Conservation (phyloP, 2,888 invertebrate genomes). For the Liposcelis brunnea region DNA sequence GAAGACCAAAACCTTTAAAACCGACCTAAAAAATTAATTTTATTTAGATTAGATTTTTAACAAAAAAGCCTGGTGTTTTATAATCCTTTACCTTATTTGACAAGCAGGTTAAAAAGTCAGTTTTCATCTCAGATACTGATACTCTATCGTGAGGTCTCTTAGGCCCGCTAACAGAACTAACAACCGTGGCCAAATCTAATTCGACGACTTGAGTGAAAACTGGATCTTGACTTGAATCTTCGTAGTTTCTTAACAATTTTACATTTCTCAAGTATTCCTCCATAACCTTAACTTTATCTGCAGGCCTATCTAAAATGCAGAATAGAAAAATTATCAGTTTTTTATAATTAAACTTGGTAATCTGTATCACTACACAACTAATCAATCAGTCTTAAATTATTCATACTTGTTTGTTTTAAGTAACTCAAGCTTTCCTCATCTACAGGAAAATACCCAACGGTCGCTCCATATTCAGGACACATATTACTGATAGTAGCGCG, state of each 20-base stretch:
- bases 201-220: slow-evolving; percentile 67
- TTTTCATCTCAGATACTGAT: slow-evolving; percentile 74
- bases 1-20: slow-evolving; percentile 80
- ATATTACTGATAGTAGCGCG: slow-evolving; percentile 96
- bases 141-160: slow-evolving; percentile 95
- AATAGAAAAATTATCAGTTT: slow-evolving; percentile 17
- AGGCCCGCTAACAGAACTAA: slow-evolving; percentile 90
- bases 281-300: slow-evolving; percentile 57
- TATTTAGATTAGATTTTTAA: too few relatives aligned
- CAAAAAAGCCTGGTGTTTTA: slow-evolving; percentile 8
- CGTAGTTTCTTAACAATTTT: slow-evolving; percentile 69
- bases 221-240: slow-evolving; percentile 58
- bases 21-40: slow-evolving; percentile 57
- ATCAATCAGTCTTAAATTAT: too few relatives aligned
- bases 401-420: slow-evolving; percentile 61
- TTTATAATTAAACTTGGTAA: background rate
- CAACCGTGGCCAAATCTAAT: slow-evolving; percentile 72
- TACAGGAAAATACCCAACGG: slow-evolving; percentile 87
- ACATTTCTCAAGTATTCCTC: slow-evolving; percentile 67
- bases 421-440: slow-evolving; percentile 68
- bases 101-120: slow-evolving; percentile 72
- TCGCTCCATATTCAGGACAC: slow-evolving; percentile 98
- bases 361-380: background rate
- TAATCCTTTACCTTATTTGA: slow-evolving; percentile 57
- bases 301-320: slow-evolving; percentile 62